Evolutionary conservation across 2,888 invertebrate species (phyloP).

Genomic region (Chrysopilus asiliformis): DNA sequence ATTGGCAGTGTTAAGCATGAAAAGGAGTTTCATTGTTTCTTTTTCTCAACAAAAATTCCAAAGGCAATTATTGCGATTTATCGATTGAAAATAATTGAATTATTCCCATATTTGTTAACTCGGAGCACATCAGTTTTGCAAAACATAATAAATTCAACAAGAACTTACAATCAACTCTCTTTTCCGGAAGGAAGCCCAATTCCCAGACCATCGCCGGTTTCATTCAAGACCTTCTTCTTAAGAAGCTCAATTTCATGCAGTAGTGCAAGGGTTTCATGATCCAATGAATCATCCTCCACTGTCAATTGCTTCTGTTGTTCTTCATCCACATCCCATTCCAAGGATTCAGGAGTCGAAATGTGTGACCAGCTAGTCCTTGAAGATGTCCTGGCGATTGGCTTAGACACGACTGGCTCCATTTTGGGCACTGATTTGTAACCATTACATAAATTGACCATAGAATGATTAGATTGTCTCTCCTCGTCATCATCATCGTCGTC

Average conservation of each 20-base stretch:
- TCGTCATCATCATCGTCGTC: constrained; percentile 5
- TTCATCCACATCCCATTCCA: constrained; percentile 54
- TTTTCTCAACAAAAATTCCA: too few relatives aligned
- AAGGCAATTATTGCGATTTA: too few relatives aligned
- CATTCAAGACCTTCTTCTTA: constrained; percentile 48
- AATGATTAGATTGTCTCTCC: neutral
- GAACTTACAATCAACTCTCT: constrained; percentile 13
- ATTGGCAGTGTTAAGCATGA: too few relatives aligned
- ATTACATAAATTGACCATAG: neutral
- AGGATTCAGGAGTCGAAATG: constrained; percentile 49
- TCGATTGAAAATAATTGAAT: too few relatives aligned
- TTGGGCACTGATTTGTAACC: neutral
- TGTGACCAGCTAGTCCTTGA: constrained; percentile 43
- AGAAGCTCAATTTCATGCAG: constrained; percentile 53
- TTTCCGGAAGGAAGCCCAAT: neutral
- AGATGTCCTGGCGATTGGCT: constrained; percentile 26
- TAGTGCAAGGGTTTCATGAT: constrained; percentile 50
- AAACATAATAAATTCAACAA: too few relatives aligned
- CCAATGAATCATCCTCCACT: constrained; percentile 40
- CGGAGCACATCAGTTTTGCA: too few relatives aligned
- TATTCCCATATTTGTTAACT: too few relatives aligned
- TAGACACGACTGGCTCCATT: neutral
- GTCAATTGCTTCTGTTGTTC: constrained; percentile 31
- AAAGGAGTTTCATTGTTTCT: too few relatives aligned
- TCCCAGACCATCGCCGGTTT: constrained; percentile 42